Evolutionary conservation across 2,113 vertebrate genomes (phyloP).

Genomic region (Glaucomys volans): DNA sequence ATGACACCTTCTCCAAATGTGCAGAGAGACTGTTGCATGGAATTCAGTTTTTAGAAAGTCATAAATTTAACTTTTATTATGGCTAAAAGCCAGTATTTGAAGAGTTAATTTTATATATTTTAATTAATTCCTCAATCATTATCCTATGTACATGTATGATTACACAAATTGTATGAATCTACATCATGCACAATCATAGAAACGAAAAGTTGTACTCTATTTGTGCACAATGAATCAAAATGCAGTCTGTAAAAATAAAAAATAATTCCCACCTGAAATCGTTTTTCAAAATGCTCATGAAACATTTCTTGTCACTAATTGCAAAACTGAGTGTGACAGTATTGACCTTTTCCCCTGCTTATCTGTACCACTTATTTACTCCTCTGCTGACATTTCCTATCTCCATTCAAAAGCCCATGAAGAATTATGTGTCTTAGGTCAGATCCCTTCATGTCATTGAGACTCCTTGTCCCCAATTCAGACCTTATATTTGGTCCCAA

Average conservation of each 20-base stretch:
- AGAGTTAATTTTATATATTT: not conserved
- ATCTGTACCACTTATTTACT: not conserved
- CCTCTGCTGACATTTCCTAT: not conserved
- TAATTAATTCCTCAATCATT: not conserved
- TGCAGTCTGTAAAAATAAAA: no score
- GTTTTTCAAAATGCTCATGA: not conserved
- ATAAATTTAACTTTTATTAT: not conserved
- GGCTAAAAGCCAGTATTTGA: not conserved
- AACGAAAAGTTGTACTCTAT: no score
- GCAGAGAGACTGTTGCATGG: not conserved
- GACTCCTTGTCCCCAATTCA: accelerated
- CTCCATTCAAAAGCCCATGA: not conserved
- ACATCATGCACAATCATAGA: no score
- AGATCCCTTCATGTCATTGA: not conserved
- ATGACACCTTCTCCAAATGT: not conserved
- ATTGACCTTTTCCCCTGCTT: not conserved
- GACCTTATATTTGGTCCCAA: not conserved
- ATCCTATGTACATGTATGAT: no score
- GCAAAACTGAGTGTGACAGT: not conserved
- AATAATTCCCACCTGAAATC: not conserved
- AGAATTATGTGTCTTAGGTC: not conserved
- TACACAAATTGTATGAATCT: no score
- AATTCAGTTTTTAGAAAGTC: not conserved
- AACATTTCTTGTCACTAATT: not conserved
- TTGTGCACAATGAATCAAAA: no score